These are phyloP conservation scores for Pycnomerus fuliginosus DNA, from an alignment of 2,888 invertebrate genomes.

Conservation along the genomic window DNA sequence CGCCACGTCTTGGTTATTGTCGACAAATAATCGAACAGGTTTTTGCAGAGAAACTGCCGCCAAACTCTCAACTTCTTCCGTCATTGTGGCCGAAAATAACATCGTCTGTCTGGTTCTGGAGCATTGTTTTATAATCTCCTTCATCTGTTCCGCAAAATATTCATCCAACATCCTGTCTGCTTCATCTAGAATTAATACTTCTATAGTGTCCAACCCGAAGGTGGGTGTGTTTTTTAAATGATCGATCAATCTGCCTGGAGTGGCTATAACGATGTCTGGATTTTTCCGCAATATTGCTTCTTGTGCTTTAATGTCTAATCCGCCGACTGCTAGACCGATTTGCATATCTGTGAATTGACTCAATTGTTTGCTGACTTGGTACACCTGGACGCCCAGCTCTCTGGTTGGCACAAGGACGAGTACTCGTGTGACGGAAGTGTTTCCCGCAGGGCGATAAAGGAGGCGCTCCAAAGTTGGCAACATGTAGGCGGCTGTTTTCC, in stretches of 20 bases:
- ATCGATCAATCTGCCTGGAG: constrained; percentile 96
- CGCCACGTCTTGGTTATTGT: constrained; percentile 94
- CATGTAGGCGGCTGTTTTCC: constrained; percentile 99
- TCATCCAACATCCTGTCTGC: constrained; percentile 95
- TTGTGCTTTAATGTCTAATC: constrained; percentile 76
- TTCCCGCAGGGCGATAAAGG: constrained; percentile 76
- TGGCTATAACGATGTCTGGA: constrained; percentile 97
- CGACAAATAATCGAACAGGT: constrained; percentile 93
- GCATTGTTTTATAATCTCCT: constrained; percentile 93
- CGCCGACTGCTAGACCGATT: constrained; percentile 83
- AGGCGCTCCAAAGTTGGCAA: constrained; percentile 93
- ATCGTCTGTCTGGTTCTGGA: constrained; percentile 91
- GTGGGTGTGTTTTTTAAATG: constrained; percentile 94
- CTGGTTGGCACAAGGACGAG: constrained; percentile 94
- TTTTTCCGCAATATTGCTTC: constrained; percentile 81
- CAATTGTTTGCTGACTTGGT: constrained; percentile 88
- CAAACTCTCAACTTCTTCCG: constrained; percentile 93
- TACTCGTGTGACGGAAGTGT: constrained; percentile 72
- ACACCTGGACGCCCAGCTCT: constrained; percentile 97
- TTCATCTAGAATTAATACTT: constrained; percentile 80
- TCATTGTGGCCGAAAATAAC: constrained; percentile 99
- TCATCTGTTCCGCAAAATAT: constrained; percentile 98
- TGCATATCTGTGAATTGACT: constrained; percentile 83
- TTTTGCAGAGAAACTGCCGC: constrained; percentile 90
- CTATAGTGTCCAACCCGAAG: constrained; percentile 84